A percentile compares a stretch with the other conserved stretches of the same genome.
These are phyloP conservation scores for Sterna hirundo DNA, from an alignment of 2,113 vertebrate genomes.

Conservation along the genomic window DNA sequence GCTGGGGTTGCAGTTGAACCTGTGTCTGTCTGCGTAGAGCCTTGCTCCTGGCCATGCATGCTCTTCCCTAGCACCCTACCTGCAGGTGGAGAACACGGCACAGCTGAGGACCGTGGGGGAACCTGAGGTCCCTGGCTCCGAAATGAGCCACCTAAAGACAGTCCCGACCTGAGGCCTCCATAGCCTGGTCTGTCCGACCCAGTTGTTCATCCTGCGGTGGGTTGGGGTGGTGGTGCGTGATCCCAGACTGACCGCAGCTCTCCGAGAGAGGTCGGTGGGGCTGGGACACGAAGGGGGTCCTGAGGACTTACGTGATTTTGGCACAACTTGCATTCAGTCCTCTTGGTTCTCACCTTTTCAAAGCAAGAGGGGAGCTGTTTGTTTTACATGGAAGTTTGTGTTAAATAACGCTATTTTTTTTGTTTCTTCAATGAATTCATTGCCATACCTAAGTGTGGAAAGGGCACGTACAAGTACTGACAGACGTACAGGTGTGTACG, in stretches of 20 bases:
- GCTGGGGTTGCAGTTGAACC: neutral
- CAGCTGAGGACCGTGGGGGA: neutral
- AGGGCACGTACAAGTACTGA: neutral
- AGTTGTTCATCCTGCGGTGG: accelerated
- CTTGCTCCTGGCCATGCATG: neutral
- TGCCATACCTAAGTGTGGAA: accelerated
- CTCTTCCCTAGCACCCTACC: neutral
- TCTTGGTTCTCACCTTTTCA: neutral
- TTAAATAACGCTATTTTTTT: neutral
- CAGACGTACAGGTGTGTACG: accelerated
- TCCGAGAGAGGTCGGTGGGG: neutral
- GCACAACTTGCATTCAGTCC: neutral
- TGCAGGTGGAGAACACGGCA: neutral
- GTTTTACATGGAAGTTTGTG: neutral
- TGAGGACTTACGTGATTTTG: neutral
- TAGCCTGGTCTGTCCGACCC: neutral
- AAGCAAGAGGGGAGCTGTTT: neutral
- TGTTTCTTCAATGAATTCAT: neutral
- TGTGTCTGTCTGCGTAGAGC: too few relatives aligned
- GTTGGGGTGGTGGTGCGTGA: neutral
- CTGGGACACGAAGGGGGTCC: too few relatives aligned
- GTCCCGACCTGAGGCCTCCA: neutral
- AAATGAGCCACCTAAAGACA: too few relatives aligned
- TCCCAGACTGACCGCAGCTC: accelerated
- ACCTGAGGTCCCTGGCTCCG: too few relatives aligned